Base-by-base conservation (phyloP, 2,797 vertebrate genomes). In the Anisognathus igniventris region DNA sequence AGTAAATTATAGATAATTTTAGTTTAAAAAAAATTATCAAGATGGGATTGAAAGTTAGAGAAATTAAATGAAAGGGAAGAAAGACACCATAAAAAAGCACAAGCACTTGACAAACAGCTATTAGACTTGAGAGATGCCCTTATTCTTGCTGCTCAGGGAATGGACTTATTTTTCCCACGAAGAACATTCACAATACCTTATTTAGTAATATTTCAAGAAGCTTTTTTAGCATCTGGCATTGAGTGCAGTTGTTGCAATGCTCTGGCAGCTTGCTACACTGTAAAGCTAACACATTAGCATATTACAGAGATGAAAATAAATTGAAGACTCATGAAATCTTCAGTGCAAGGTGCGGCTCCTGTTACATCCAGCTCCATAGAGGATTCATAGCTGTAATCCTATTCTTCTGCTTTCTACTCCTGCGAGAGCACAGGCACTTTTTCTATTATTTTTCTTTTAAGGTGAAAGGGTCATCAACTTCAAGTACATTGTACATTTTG, bases 161-260 rank as follows among this genome's bases (percentile, higher is more conserved):
- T 88, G 58, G 72, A 48, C 73, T 94, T 83, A 77, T 91, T 95
- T 94, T 86, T 88, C 58, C 53, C 82, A 33, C 7, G 21, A 60
- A 92, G 66, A 90, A 64, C 70, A 91, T 68, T 44, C 50, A 86
- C 79, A 81, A 91, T 91, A 91, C 91, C 86, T 96, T 96, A 95
- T 96, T 93, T 96, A 94, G 93, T 92, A 92, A 89, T 87, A 95
- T 83, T 92, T 95, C 75, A 93, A 75, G 84, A 65, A 83, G 58
- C 37, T 70, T 94, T 96, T 94, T 84, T 66, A 92, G 84, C 72
- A 86, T 92, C 51, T 96, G 92, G 93, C 75, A 83, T 80, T 51
- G 62, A 85, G 10, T 16, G 4, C 74, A 82, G 81, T 93, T 65
- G 73, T 80, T 91, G 72, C 91, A 92, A 44, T 87, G 81, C 44